Conservation (phyloP, 2,113 vertebrate species). For the Cryptomyrus ogoouensis region DNA sequence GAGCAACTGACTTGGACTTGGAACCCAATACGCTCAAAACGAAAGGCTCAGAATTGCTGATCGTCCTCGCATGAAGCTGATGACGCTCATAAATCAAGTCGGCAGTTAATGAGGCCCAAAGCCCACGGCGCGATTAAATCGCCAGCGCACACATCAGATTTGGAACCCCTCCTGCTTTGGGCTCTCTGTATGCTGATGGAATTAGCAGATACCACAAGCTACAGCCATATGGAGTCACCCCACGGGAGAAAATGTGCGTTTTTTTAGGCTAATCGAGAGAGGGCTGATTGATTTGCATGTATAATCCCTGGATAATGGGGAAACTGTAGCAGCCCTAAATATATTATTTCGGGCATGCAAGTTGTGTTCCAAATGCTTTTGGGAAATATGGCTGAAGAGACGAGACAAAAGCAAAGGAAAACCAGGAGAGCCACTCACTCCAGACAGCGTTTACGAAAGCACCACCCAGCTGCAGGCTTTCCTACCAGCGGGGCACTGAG, state of each 20-base stretch:
- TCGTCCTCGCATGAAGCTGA: not conserved
- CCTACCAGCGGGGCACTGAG: not conserved
- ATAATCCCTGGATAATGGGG: not conserved
- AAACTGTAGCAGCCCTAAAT: not conserved
- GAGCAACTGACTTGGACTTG: constrained; percentile 12
- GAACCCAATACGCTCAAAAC: not conserved
- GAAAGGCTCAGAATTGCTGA: constrained; percentile 21
- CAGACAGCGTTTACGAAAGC: not conserved
- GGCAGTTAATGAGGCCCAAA: constrained; percentile 8
- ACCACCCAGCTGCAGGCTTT: not conserved
- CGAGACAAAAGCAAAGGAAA: not conserved
- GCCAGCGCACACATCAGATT: constrained; percentile 22
- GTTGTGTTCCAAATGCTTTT: not conserved
- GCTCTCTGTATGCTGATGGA: not conserved
- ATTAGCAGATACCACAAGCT: not conserved
- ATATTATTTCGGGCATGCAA: not conserved
- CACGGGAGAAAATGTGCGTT: not conserved
- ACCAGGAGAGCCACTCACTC: not conserved
- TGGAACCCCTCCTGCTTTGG: not conserved
- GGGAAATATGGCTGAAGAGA: not conserved
- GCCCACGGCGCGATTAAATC: constrained; percentile 15
- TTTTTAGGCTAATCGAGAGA: not conserved
- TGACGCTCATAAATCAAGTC: not conserved
- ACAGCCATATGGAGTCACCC: not conserved
- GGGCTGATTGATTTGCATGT: not conserved